Base-by-base conservation (phyloP, 2,113 vertebrate species). In the Bombycilla garrulus region DNA sequence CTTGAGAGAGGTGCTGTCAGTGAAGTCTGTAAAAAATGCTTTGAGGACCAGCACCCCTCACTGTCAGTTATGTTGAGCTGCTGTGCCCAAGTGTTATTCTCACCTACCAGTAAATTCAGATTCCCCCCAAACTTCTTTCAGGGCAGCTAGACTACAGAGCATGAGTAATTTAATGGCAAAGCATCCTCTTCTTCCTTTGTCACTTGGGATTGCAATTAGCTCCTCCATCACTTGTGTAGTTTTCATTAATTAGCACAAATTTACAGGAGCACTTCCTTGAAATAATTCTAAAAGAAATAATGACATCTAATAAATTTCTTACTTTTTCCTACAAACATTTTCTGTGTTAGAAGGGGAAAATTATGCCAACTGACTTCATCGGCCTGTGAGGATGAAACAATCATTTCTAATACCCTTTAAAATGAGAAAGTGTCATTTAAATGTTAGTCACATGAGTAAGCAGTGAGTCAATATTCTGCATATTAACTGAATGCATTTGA, bases 351-450 rank as follows among this genome's bases (percentile, higher is more conserved):
- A 5, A 62, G 40, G 26, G 70, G 26, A 24, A 90, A 88, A 86
- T 5, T 4, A 85, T 82, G 79, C 66, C 87, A 92, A 25, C 45
- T 61, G 89, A 86, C 54, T 93, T 93, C 62, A 91, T 48, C 50
- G n/a, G n/a, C 42, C 81, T 86, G 25, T 33, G 15, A 82, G 29
- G 70, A 91, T 85, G 86, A 85, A 91, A 66, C 33, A 21, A 44
- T 60, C 53, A 60, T 60, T 93, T 91, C 48, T 51, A 79, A 74
- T 36, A 62, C 19, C 44, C 47, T 78, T 80, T 69, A 79, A 71
- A 92, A 94, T 51, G 23, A 94, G 78, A 80, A 94, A 82, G 62
- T 50, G 69, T 35, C 80, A 92, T 90, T 91, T 90, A 94, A 95
- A 82, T 36, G 51, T 57, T 70, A 60, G 64, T 78, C 76, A 81